Conservation (phyloP, 2,113 vertebrate species). For the cat (Felis catus) region DNA sequence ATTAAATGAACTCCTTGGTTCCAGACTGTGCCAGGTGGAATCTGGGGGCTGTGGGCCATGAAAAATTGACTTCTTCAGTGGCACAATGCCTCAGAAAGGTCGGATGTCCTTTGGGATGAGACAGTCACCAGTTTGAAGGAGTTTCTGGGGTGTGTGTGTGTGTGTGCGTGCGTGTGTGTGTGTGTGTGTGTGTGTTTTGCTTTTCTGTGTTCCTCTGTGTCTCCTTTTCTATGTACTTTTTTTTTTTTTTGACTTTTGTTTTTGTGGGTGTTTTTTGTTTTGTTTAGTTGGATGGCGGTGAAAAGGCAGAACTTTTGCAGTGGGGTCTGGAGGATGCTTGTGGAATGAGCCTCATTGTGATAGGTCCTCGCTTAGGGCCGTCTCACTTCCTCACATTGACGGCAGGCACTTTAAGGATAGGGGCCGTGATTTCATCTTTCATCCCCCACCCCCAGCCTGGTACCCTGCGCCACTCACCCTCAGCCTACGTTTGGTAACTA, state of each 20-base stretch:
- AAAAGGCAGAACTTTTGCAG: background rate
- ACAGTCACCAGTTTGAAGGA: background rate
- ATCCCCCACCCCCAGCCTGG: fast-evolving
- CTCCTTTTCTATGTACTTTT: background rate
- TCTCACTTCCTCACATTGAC: background rate
- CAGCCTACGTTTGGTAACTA: background rate
- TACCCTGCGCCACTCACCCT: fast-evolving
- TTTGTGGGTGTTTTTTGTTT: background rate
- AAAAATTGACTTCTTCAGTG: background rate
- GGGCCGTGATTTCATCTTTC: background rate
- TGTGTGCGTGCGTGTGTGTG: too few relatives aligned
- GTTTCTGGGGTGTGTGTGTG: background rate
- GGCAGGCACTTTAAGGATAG: background rate
- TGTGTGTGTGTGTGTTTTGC: background rate
- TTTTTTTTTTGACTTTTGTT: background rate
- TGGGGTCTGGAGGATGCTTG: background rate
- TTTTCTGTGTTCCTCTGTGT: background rate
- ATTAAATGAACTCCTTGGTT: constrained; percentile 23
- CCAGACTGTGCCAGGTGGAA: background rate
- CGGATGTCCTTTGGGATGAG: background rate
- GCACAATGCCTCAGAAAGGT: background rate
- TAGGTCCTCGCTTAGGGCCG: background rate
- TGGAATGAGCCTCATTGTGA: background rate
- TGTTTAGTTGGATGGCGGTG: background rate
- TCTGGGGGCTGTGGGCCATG: background rate